These are phyloP conservation scores for Heteractis magnifica DNA, from an alignment of 92 coral and sea anemone species.

Conservation along the genomic window DNA sequence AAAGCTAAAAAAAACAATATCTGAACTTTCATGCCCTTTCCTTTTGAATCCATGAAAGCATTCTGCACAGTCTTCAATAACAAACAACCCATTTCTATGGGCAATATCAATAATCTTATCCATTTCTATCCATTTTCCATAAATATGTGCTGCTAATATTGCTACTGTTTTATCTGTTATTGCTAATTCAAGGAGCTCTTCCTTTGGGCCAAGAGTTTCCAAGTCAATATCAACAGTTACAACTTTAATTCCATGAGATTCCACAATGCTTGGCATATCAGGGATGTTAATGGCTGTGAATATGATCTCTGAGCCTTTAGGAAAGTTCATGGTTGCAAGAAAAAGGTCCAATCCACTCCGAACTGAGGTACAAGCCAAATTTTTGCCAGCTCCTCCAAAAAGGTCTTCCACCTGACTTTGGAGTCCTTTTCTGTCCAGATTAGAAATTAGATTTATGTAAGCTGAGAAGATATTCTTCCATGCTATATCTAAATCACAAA, in stretches of 20 bases:
- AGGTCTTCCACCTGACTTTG: conserved; percentile 66
- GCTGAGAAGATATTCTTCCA: conserved; percentile 82
- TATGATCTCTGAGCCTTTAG: conserved; percentile 85
- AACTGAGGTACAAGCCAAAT: conserved; percentile 80
- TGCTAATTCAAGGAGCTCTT: conserved; percentile 80
- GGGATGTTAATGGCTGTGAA: conserved; percentile 93
- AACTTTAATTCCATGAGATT: conserved; percentile 69
- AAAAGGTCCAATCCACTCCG: conserved; percentile 86
- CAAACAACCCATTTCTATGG: conserved; percentile 56
- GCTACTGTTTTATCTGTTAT: conserved; percentile 87
- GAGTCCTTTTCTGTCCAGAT: conserved; percentile 45
- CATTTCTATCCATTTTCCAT: conserved; percentile 91
- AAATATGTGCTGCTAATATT: conserved; percentile 83
- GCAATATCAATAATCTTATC: conserved; percentile 71
- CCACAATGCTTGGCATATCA: conserved; percentile 78
- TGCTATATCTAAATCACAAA: conserved; percentile 65
- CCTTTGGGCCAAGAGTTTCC: conserved; percentile 79
- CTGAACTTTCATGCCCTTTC: conserved; percentile 75
- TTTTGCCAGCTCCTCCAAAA: conserved; percentile 78
- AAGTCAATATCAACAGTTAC: conserved; percentile 91
- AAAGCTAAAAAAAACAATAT: conserved; percentile 85
- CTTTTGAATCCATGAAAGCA: conserved; percentile 82
- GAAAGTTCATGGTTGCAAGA: conserved; percentile 77
- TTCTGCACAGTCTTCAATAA: conserved; percentile 96
- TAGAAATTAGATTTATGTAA: conserved; percentile 14